phyloP scores from a whole-genome alignment of 2,113 vertebrate species.

The Ptilonorhynchus violaceus region DNA sequence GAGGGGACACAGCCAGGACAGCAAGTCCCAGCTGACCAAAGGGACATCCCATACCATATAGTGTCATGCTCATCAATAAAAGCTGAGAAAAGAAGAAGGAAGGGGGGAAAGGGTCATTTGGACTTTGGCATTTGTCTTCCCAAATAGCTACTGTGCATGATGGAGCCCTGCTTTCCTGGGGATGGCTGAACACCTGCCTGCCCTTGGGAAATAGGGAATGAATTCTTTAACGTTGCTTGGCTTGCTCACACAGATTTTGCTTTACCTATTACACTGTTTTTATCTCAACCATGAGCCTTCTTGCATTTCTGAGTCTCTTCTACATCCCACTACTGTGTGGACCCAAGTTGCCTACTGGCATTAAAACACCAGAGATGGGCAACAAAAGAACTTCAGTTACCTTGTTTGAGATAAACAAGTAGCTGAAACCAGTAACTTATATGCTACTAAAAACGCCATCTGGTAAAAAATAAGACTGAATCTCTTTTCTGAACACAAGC shows the following conservation, averaged over 20 bases:
- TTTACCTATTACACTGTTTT: background rate
- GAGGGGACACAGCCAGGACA: background rate
- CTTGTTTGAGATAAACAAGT: background rate
- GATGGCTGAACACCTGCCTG: background rate
- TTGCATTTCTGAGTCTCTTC: background rate
- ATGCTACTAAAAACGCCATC: background rate
- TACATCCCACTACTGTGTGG: background rate
- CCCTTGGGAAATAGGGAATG: background rate
- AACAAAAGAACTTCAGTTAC: background rate
- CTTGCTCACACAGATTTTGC: background rate
- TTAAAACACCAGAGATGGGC: background rate
- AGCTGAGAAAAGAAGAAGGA: background rate
- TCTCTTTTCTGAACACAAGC: background rate
- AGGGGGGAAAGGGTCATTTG: background rate
- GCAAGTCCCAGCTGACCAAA: background rate
- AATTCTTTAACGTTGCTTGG: background rate
- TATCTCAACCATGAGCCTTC: background rate
- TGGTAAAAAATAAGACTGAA: background rate
- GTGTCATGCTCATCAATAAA: background rate
- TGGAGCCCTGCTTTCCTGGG: background rate
- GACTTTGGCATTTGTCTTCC: background rate
- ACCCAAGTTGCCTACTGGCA: background rate
- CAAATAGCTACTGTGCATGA: background rate
- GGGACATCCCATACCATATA: background rate
- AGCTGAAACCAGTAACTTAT: background rate